Base-by-base conservation (phyloP, 2,797 vertebrate genomes). In the Odontamblyopus rebecca region DNA sequence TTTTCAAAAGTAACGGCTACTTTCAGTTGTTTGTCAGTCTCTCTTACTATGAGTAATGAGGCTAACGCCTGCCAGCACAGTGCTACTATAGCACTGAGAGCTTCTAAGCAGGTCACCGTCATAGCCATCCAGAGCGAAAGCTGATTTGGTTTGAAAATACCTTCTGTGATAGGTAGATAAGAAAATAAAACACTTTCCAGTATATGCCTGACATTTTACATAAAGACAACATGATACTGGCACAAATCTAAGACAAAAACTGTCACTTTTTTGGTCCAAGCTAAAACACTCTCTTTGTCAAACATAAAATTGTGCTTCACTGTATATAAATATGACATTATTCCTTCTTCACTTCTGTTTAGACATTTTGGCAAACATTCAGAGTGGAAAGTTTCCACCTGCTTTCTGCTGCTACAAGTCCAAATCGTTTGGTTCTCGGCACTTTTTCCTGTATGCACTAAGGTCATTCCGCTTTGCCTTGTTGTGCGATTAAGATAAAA, bases 1-100 rank as follows among this genome's bases (percentile, higher is more conserved):
- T 88, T 91, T 93, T 87, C 89, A 86, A 87, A 91, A 89, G 86
- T 84, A 95, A 95, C 93, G 90, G 92, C 82, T 91, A 89, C 91
- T 94, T 95, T 95, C 92, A 85, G 90, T 90, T 79, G 86, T 73
- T 83, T 90, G 70, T 86, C 82, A 88, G 83, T 82, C 85, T 48
- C 78, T 94, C 75, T 85, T 73, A 85, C 70, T 90, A 91, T 94
- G 93, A 95, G 89, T 93, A 82, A 89, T 82, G 50, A 69, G 73
- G 74, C 79, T 83, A 76, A 71, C 80, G 73, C 67, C 69, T 71
- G 73, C 70, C 68, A 81, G 75, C 78, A 68, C 87, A 77, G 79
- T 73, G 77, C 82, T 84, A 83, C 85, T 86, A 70, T 83, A 88
- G 85, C 90, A 87, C 89, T 79, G 87, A 82, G 85, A 78, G 86